phyloP scores from a whole-genome alignment of 2,888 invertebrate genomes.

The Deroplatys truncata region DNA sequence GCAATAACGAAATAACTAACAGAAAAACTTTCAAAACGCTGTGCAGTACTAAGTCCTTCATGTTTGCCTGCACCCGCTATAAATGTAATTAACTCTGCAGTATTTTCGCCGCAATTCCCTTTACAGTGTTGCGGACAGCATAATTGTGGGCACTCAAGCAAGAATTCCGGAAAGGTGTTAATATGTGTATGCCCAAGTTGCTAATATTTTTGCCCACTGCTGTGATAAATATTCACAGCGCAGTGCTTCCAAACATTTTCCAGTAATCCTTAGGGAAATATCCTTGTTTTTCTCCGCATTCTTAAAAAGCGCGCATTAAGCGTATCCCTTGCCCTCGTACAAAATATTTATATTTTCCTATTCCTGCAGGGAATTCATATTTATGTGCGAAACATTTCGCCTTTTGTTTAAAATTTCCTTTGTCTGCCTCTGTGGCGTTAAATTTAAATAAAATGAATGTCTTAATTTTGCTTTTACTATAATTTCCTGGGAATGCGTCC shows the following conservation, averaged over 20 bases:
- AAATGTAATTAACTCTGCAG: neutral
- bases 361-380: neutral
- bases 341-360: too few species aligned
- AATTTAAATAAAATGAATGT: neutral
- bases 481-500: neutral
- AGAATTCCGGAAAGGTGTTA: neutral
- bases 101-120: neutral
- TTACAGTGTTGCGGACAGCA: neutral
- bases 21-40: neutral
- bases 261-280: neutral
- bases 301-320: neutral
- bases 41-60: too few species aligned
- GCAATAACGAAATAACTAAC: too few species aligned
- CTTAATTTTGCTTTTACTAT: neutral
- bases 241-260: neutral
- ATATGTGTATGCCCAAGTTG: neutral
- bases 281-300: neutral
- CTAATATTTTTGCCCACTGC: neutral
- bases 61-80: neutral
- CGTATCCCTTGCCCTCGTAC: neutral
- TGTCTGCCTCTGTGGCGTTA: neutral
- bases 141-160: neutral
- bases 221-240: neutral
- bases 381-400: neutral
- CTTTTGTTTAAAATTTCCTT: neutral